A percentile compares a stretch with the other conserved stretches of the same genome.
Evolutionary conservation across 2,797 vertebrate genomes (phyloP).

Genomic region (Helarctos malayanus): DNA sequence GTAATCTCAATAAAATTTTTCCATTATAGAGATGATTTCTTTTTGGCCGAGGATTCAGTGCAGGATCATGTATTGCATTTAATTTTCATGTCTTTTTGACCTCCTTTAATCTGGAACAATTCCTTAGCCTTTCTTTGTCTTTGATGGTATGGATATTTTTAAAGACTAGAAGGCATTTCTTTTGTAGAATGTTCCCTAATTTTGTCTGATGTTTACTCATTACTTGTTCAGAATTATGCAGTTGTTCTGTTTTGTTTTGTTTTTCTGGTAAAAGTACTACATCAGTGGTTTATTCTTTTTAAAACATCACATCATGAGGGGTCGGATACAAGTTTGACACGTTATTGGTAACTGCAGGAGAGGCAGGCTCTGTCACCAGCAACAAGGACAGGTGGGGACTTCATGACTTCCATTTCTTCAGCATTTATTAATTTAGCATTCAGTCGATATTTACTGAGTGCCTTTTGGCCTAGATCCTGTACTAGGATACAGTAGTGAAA

Average conservation of each 20-base stretch:
- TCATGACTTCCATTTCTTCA: slow-evolving; percentile 32
- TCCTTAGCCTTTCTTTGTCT: slow-evolving; percentile 15
- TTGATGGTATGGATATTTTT: slow-evolving; percentile 22
- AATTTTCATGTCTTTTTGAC: neutral
- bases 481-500: neutral
- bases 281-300: neutral
- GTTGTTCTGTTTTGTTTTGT: neutral
- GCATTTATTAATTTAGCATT: neutral
- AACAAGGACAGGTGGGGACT: neutral
- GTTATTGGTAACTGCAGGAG: slow-evolving; percentile 6
- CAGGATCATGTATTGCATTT: neutral
- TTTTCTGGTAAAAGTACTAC: slow-evolving; percentile 23
- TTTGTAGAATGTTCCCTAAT: slow-evolving; percentile 9
- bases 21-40: neutral
- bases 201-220: slow-evolving; percentile 51
- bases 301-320: neutral
- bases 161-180: neutral
- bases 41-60: neutral
- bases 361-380: neutral
- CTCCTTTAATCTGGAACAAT: neutral
- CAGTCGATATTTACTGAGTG: neutral
- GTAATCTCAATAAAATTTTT: slow-evolving; percentile 60
- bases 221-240: slow-evolving; percentile 32
- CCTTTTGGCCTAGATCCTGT: neutral
- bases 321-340: neutral